phyloP scores from a whole-genome alignment of 2,888 invertebrate species.

The Cantharis flavilabris region DNA sequence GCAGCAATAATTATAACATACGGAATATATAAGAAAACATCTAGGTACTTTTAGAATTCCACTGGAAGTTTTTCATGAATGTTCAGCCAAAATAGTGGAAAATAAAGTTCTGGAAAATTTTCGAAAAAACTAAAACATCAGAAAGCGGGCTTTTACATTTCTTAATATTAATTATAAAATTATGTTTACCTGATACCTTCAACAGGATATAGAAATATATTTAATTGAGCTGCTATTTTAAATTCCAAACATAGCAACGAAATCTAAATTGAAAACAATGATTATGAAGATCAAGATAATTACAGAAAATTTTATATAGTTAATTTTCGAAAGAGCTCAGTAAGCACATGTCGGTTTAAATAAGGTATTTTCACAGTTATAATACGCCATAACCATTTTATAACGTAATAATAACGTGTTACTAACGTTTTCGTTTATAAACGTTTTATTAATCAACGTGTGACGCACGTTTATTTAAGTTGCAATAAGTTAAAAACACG shows the following conservation, averaged over 20 bases:
- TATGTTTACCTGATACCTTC: conserved; percentile 61
- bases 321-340: no score
- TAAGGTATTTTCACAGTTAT: no score
- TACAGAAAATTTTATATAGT: no score
- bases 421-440: no score
- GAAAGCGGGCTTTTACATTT: background rate
- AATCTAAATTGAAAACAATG: background rate
- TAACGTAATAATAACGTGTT: no score
- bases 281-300: no score
- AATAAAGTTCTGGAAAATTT: conserved; percentile 67
- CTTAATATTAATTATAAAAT: background rate
- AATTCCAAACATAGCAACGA: background rate
- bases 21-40: background rate
- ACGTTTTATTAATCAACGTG: no score
- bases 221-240: background rate
- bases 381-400: no score
- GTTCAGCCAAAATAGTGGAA: conserved; percentile 80
- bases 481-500: no score
- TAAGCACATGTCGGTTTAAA: no score
- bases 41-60: conserved; percentile 34
- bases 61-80: conserved; percentile 66
- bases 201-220: background rate
- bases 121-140: conserved; percentile 63
- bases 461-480: no score
- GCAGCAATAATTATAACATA: background rate